Evolutionary conservation across 1,140 invertebrate genomes (phyloP), one percentile per base, ranked within the genome.

Genomic region (Drosophila trapezifrons): DNA sequence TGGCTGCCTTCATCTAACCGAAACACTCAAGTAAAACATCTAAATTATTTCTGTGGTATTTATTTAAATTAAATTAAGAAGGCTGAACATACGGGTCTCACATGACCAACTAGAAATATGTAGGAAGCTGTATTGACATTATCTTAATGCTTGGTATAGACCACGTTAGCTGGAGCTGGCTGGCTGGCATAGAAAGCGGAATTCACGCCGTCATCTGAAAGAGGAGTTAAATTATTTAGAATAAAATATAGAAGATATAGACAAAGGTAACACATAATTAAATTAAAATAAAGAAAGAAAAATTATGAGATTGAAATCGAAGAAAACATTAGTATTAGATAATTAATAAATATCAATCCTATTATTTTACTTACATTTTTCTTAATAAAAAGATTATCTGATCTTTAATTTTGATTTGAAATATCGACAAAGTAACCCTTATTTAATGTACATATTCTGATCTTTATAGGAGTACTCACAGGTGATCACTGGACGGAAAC

Each of bases 401-500:
- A 6, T 29, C 1, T 9, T 5, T 10, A 6, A n/a, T 47, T 29
- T 49, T 12, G 8, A 32, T 32, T 3, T 32, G 2, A 32, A 3
- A 17, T 10, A 29, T 12, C 2, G 10, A 17, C 3, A 29, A 27
- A 17, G 2, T 1, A 6, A 2, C n/a, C n/a, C 9, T 18, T 4
- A 10, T 32, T 27, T 29, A 18, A 8, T 32, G 6, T 18, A 32
- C 1, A 37, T 42, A 8, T 15, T 13, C 5, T 20, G 3, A 18
- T 8, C 8, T 13, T 6, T 20, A 4, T 0, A 43, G 43, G 13
- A 47, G 55, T 57, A 76, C 84, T 76, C 37, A 91, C 90, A 91
- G 10, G 90, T 90, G 25, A 90, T 84, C 4, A 90, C 62, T 8
- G 90, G 90, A 58, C 82, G 78, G 46, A 81, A 91, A 13, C 90